Evolutionary conservation across 2,797 vertebrate genomes (phyloP).

Genomic region (Pogoniulus pusillus): DNA sequence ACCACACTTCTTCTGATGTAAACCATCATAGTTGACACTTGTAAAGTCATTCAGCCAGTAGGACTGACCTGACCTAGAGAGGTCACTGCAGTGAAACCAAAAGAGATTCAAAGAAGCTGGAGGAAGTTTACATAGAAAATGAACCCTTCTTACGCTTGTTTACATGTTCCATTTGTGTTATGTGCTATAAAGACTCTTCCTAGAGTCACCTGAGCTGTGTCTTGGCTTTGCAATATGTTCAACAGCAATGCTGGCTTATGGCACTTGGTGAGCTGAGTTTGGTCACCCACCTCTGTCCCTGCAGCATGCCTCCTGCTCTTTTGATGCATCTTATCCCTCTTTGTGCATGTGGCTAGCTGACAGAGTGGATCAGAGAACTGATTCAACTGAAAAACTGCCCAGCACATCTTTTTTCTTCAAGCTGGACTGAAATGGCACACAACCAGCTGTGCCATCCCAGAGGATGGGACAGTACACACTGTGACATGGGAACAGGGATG

Average conservation of each 20-base stretch:
- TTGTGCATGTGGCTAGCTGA: neutral
- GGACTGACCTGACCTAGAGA: neutral
- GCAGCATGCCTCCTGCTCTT: neutral
- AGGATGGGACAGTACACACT: neutral
- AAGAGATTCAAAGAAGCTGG: neutral
- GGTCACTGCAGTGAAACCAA: neutral
- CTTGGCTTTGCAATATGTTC: neutral
- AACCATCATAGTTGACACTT: neutral
- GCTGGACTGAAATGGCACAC: neutral
- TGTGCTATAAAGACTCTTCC: neutral
- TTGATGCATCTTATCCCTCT: neutral
- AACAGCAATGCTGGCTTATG: neutral
- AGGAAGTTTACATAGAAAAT: neutral
- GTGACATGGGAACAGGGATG: neutral
- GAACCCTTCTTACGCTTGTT: neutral
- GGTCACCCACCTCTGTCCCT: neutral
- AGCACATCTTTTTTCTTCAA: neutral
- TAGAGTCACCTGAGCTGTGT: neutral
- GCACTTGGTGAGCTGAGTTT: neutral
- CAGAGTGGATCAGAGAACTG: neutral
- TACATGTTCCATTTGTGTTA: neutral
- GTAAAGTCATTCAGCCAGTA: neutral
- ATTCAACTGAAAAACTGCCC: neutral
- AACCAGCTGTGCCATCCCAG: neutral
- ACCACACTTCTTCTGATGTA: neutral